Evolutionary conservation across 2,113 vertebrate species (phyloP).

Genomic region (Hemichromis elongatus): DNA sequence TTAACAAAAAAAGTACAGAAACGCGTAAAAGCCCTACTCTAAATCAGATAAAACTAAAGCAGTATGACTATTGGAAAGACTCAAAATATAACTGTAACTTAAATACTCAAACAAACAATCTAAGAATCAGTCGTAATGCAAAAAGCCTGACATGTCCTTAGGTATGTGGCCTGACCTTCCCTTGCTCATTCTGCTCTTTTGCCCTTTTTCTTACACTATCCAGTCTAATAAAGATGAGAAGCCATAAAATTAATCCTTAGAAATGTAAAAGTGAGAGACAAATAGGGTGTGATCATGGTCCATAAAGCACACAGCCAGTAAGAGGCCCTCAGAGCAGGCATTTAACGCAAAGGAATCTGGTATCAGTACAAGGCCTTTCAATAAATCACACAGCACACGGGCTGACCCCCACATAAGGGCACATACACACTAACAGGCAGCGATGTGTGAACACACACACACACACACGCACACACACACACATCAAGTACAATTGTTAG

Average conservation of each 20-base stretch:
- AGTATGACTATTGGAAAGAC: neutral
- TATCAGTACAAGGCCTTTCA: conserved; percentile 54
- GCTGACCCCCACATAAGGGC: conserved; percentile 25
- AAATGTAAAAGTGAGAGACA: conserved; percentile 40
- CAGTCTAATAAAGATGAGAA: conserved; percentile 29
- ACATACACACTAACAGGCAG: conserved; percentile 6
- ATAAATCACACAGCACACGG: conserved; percentile 59
- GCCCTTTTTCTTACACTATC: neutral
- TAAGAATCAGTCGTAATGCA: neutral
- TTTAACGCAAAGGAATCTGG: conserved; percentile 68
- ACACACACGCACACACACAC: neutral
- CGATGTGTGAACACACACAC: neutral
- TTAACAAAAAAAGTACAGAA: neutral
- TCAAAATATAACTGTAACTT: neutral
- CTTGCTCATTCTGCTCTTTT: neutral
- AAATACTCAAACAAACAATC: neutral
- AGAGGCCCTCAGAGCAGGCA: conserved; percentile 58
- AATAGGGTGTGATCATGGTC: conserved; percentile 51
- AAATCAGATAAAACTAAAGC: neutral
- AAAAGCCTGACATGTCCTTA: neutral
- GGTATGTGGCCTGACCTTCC: neutral
- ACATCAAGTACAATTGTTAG: neutral
- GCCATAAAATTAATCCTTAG: conserved; percentile 41
- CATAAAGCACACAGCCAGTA: conserved; percentile 59
- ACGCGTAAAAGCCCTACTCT: neutral